phyloP scores from a whole-genome alignment of 2,797 vertebrate species.

The Hoplostethus mediterraneus region DNA sequence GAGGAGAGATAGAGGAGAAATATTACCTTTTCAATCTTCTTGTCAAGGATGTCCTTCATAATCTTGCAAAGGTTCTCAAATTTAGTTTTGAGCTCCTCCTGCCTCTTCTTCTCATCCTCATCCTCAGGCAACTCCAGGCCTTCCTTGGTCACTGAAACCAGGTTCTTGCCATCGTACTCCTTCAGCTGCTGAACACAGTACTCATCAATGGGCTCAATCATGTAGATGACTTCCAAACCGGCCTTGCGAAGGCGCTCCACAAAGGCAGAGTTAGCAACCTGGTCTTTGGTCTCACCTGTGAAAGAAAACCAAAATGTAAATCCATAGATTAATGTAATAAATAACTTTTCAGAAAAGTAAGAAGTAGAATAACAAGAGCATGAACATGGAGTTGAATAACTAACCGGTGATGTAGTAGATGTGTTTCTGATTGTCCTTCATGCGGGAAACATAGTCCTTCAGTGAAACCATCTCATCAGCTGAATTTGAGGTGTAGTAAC shows the following conservation, averaged over 20 bases:
- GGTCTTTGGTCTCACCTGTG: constrained; percentile 90
- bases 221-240: constrained; percentile 90
- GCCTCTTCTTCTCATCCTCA: constrained; percentile 94
- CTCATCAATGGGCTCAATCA: constrained; percentile 92
- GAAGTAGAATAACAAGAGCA: neutral
- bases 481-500: constrained; percentile 93
- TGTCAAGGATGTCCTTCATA: constrained; percentile 96
- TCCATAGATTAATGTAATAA: no score
- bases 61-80: constrained; percentile 96
- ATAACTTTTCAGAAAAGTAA: neutral
- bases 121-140: constrained; percentile 96
- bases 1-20: neutral
- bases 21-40: constrained; percentile 95
- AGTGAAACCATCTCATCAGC: constrained; percentile 94
- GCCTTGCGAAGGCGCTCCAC: constrained; percentile 90
- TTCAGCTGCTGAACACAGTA: constrained; percentile 92
- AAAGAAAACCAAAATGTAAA: constrained; percentile 1
- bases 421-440: constrained; percentile 96
- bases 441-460: constrained; percentile 93
- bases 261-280: constrained; percentile 90
- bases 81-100: constrained; percentile 92
- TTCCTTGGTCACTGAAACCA: constrained; percentile 95
- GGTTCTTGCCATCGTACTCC: constrained; percentile 93
- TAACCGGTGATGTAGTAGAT: constrained; percentile 88
- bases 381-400: constrained; percentile 1